Conservation (phyloP, 2,888 invertebrate species). For the Eupithecia exiguata region DNA sequence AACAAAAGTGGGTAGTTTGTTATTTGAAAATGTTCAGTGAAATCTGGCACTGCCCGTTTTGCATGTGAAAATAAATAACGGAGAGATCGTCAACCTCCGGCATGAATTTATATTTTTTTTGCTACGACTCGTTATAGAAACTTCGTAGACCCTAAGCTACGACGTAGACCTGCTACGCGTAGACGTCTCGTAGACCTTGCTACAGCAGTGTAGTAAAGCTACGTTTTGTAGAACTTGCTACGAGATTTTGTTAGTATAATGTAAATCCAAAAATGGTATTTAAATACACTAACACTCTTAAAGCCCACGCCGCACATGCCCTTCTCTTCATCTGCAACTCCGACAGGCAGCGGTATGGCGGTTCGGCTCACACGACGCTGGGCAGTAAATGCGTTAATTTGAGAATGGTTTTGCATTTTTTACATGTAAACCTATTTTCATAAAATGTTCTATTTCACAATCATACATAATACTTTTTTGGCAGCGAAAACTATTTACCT, state of each 20-base stretch:
- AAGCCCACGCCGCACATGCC: no score
- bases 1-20: not conserved
- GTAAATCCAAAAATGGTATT: not conserved
- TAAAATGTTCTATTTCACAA: not conserved
- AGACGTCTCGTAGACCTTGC: not conserved
- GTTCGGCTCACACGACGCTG: not conserved
- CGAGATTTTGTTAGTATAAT: not conserved
- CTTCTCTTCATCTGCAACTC: no score
- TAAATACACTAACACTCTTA: not conserved
- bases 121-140: not conserved
- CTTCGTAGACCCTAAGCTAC: not conserved
- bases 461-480: conserved; percentile 9
- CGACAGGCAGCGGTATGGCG: not conserved
- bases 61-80: not conserved
- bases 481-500: conserved; percentile 7
- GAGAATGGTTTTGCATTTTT: not conserved
- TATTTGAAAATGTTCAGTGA: not conserved
- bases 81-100: not conserved
- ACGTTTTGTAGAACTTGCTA: not conserved
- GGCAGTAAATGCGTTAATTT: not conserved
- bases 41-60: not conserved
- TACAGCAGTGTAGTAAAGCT: not conserved
- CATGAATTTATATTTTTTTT: not conserved
- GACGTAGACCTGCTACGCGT: not conserved
- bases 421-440: not conserved